These are phyloP conservation scores for Lordiphosa stackelbergi DNA, from an alignment of 1,140 invertebrate genomes.

Conservation along the genomic window DNA sequence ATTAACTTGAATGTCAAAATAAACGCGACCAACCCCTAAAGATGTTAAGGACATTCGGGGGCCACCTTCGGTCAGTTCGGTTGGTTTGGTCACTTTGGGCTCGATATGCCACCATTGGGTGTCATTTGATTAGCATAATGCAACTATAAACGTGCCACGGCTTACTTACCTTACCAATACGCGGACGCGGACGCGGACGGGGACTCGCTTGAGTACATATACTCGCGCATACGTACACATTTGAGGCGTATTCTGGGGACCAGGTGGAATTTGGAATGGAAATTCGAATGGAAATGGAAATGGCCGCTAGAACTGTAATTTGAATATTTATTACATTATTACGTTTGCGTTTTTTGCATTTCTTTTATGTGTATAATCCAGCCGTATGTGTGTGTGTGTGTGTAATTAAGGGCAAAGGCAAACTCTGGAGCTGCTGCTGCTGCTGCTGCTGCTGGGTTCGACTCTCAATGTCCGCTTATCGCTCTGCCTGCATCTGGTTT, in stretches of 20 bases:
- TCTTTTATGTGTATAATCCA: slow-evolving; percentile 7
- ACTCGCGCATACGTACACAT: background rate
- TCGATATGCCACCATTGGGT: slow-evolving; percentile 69
- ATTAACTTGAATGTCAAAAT: slow-evolving; percentile 75
- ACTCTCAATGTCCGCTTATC: slow-evolving; percentile 24
- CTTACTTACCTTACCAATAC: slow-evolving; percentile 53
- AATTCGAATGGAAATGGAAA: slow-evolving; percentile 45
- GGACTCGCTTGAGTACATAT: slow-evolving; percentile 12
- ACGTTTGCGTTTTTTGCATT: slow-evolving; percentile 10
- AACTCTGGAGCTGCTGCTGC: slow-evolving; percentile 3
- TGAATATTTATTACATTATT: slow-evolving; percentile 74
- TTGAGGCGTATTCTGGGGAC: slow-evolving; percentile 55
- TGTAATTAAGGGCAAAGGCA: slow-evolving; percentile 39
- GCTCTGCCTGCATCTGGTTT: slow-evolving; percentile 28
- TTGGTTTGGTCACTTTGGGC: slow-evolving; percentile 7
- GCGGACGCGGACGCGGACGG: slow-evolving; percentile 12
- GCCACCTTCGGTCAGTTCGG: slow-evolving; percentile 17
- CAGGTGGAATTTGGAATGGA: slow-evolving; percentile 57
- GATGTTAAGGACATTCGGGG: slow-evolving; percentile 20
- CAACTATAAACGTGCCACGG: slow-evolving; percentile 71
- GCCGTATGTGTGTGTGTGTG: slow-evolving; percentile 11
- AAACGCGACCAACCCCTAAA: slow-evolving; percentile 53
- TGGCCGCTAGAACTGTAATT: slow-evolving; percentile 57
- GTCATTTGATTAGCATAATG: slow-evolving; percentile 75
- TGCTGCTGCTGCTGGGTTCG: slow-evolving; percentile 11